Base-by-base conservation (phyloP, 2,888 invertebrate genomes). In the Drosophila robusta region DNA sequence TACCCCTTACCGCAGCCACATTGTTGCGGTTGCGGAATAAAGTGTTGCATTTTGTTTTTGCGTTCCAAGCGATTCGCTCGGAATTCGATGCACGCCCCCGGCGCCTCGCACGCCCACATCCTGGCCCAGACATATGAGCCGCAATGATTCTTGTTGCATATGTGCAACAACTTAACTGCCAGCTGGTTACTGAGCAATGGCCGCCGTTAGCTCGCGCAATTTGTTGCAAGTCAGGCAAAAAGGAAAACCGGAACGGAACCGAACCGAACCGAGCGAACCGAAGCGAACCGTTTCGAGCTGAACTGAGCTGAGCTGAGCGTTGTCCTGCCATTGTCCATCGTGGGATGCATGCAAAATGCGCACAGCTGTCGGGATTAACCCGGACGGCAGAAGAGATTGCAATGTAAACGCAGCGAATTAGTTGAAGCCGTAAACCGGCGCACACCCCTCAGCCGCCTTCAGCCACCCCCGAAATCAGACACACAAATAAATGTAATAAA, bases 401-500 rank as follows among this genome's bases (percentile, higher is more conserved):
- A 78, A 75, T 71, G 79, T 78, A 76, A 84, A 79, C 69, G 77
- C 74, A 58, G 67, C 75, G 72, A 81, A 85, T 82, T 80, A 79
- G 75, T 70, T 38, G 39, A 36, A 57, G 52, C 60, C 38, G 44
- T 22, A 65, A 26, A 51, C 34, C 49, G 14, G 36, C 29, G 39
- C 18, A 42, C 22, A 51, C 49, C 68, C 72, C 46, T 55, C 67
- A 11, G 61, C 41, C 55, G 70, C 55, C 29, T 3, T 51, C 73
- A 74, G 51, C 74, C 63, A 60, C 63, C 77, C 78, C 67, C 74
- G 57, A 50, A 11, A 29, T 12, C 2, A 26, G 67, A 82, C 72
- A 76, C 70, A 76, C 64, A 80, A 82, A 85, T 86, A 85, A 82
- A 75, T 82, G 82, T 85, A 82, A 80, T 82, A 85, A 85, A 82